Percentiles rank a stretch among this genome's conserved stretches.
These are phyloP conservation scores for Bubo scandiacus DNA, from an alignment of 2,113 vertebrate species.

Conservation along the genomic window DNA sequence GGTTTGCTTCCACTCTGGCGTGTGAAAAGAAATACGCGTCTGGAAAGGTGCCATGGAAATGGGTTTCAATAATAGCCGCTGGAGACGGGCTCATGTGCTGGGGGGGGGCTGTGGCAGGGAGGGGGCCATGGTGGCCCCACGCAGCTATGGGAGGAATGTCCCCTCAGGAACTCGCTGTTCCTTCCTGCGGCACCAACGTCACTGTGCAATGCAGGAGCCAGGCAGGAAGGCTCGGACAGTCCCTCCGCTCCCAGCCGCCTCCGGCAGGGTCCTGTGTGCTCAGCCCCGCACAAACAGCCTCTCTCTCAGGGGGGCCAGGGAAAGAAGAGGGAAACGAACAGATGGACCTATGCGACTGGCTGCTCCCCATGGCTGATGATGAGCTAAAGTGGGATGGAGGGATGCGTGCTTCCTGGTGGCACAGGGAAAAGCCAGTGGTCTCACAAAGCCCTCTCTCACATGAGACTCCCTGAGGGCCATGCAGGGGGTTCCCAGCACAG, in stretches of 20 bases:
- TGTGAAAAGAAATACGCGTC: conserved; percentile 16
- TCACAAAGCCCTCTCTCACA: neutral
- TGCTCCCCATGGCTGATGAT: rapidly evolving
- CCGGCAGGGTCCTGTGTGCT: neutral
- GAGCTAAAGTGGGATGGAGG: neutral
- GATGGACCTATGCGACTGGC: rapidly evolving
- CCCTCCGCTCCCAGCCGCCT: neutral
- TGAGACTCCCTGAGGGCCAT: rapidly evolving
- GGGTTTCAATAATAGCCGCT: conserved; percentile 21
- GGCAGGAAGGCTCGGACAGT: neutral
- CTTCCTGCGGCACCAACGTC: conserved; percentile 58
- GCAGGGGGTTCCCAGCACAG: rapidly evolving
- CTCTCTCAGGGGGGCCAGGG: rapidly evolving
- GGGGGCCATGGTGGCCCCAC: neutral
- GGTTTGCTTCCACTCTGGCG: neutral
- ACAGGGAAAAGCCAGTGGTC: neutral
- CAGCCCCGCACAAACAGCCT: neutral
- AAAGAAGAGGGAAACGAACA: neutral
- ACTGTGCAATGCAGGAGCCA: neutral
- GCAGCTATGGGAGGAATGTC: conserved; percentile 67
- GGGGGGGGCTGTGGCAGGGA: neutral
- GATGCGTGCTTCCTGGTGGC: rapidly evolving
- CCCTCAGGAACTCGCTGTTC: conserved; percentile 69
- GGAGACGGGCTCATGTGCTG: neutral
- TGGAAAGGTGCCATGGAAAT: conserved; percentile 46